Conservation (phyloP, 2,888 invertebrate species). For the Lacanobia oleracea region DNA sequence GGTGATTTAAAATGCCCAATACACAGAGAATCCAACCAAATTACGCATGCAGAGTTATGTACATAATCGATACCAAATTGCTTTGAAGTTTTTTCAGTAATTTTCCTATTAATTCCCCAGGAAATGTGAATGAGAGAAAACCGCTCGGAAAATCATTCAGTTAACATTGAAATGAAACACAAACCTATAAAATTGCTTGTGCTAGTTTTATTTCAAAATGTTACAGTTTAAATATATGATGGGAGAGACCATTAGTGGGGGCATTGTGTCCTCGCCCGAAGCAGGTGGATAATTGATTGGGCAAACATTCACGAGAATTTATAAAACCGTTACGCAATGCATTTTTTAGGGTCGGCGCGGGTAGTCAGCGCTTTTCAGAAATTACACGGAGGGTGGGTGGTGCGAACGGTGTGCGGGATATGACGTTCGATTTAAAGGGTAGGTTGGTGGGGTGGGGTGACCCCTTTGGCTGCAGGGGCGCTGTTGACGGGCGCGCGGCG, state of each 20-base stretch:
- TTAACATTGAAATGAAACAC: not conserved
- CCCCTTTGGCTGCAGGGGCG: conserved; percentile 84
- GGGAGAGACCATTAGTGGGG: conserved; percentile 54
- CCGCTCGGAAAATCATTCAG: not conserved
- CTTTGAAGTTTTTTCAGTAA: conserved; percentile 30
- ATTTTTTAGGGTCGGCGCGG: conserved; percentile 89
- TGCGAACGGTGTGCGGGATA: conserved; percentile 84
- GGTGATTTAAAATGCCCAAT: conserved; percentile 24
- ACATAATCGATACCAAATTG: conserved; percentile 49
- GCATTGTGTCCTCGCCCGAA: conserved; percentile 80
- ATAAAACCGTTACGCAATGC: conserved; percentile 90
- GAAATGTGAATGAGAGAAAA: conserved; percentile 28
- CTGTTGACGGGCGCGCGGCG: conserved; percentile 91
- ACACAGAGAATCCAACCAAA: conserved; percentile 25
- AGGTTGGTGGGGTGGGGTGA: conserved; percentile 75
- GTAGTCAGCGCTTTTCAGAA: conserved; percentile 89
- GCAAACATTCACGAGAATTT: conserved; percentile 85
- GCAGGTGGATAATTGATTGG: conserved; percentile 89
- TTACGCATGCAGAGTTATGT: conserved; percentile 28
- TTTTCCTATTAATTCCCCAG: conserved; percentile 18
- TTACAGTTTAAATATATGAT: conserved; percentile 46
- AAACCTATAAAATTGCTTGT: not conserved
- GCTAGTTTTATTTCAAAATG: conserved; percentile 40
- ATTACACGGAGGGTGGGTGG: conserved; percentile 85
- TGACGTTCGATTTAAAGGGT: conserved; percentile 91